A percentile compares a stretch with the other conserved stretches of the same genome.
Conservation (phyloP, 2,797 vertebrate species). For the Enoplosus armatus region DNA sequence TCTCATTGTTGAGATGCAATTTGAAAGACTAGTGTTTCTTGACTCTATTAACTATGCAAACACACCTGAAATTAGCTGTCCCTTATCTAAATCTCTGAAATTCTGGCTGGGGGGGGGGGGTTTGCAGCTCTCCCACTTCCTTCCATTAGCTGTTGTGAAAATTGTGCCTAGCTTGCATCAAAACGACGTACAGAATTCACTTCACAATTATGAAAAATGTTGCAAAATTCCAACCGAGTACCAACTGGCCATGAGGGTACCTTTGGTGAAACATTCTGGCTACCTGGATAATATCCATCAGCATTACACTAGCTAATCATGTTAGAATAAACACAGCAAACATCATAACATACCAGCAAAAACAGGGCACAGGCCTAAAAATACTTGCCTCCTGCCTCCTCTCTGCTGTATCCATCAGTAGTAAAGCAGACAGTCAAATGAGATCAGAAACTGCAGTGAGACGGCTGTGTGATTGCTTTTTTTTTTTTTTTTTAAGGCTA, state of each 20-base stretch:
- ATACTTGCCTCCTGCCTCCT: background rate
- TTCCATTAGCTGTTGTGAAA: no score
- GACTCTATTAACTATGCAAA: background rate
- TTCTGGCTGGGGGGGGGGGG: no score
- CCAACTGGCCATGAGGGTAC: background rate
- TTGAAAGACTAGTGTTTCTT: background rate
- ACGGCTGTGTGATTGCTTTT: conserved; percentile 27
- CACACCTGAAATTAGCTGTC: background rate
- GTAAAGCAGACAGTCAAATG: conserved; percentile 22
- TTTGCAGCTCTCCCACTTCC: no score
- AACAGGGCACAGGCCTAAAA: conserved; percentile 10
- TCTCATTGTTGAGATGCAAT: background rate
- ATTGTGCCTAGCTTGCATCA: background rate
- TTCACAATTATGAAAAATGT: no score
- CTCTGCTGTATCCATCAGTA: conserved; percentile 36
- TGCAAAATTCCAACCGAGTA: no score
- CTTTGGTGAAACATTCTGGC: background rate
- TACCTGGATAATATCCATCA: background rate
- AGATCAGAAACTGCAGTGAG: conserved; percentile 30
- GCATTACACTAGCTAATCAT: background rate
- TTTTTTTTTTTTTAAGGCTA: conserved; percentile 31
- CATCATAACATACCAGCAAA: background rate
- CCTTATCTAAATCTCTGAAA: background rate
- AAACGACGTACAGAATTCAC: no score
- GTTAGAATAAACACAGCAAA: background rate